Evolutionary conservation across 2,888 invertebrate genomes (phyloP).

Genomic region (Lithophane semibrunnea): DNA sequence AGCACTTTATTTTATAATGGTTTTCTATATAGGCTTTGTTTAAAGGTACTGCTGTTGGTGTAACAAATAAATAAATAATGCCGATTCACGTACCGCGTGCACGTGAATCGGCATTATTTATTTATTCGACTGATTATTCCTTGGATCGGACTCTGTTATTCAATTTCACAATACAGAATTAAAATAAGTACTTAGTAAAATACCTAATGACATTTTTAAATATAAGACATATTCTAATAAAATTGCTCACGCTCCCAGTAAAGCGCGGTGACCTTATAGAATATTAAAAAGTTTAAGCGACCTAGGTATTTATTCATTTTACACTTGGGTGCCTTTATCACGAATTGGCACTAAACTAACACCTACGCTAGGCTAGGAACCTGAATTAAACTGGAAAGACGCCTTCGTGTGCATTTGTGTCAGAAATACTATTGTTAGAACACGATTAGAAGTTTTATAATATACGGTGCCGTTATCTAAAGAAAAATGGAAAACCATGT

Average conservation of each 20-base stretch:
- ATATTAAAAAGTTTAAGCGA: conserved; percentile 29
- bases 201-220: not conserved
- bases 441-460: not conserved
- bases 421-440: conserved; percentile 34
- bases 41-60: not conserved
- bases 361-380: conserved; percentile 40
- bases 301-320: conserved; percentile 19
- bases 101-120: too few relatives aligned
- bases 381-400: conserved; percentile 38
- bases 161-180: not conserved
- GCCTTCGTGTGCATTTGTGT: conserved; percentile 13
- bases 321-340: conserved; percentile 8
- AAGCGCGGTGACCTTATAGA: conserved; percentile 20
- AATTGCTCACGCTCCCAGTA: not conserved
- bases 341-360: conserved; percentile 33
- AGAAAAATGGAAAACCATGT: not conserved
- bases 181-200: not conserved
- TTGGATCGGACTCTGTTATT: not conserved
- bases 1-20: not conserved
- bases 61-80: not conserved
- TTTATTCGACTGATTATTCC: not conserved
- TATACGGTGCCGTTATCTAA: not conserved
- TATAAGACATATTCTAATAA: not conserved
- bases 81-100: not conserved
- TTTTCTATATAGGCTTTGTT: not conserved